Conservation (phyloP, 2,888 invertebrate genomes). For the Empis stercorea region DNA sequence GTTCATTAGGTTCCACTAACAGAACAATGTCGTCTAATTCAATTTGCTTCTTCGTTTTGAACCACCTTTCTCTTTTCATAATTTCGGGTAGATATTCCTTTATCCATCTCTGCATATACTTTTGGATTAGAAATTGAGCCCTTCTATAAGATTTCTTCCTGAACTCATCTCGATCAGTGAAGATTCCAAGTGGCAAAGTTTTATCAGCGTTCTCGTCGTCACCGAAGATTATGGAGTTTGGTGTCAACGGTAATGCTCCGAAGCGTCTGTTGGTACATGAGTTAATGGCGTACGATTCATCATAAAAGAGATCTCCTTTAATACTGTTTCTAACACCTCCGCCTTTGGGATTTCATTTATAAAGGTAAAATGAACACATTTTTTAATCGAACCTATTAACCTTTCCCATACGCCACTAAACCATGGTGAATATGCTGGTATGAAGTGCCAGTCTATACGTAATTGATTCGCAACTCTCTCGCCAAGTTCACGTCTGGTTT, state of each 20-base stretch:
- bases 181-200: not conserved
- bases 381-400: constrained; percentile 3
- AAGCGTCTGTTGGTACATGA: no score
- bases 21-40: not conserved
- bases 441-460: not conserved
- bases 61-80: constrained; percentile 1
- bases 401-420: constrained; percentile 5
- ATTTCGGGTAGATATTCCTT: constrained; percentile 1
- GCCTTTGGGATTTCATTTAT: not conserved
- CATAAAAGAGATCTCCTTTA: no score
- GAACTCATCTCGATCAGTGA: not conserved
- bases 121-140: constrained; percentile 1
- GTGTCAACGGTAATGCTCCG: no score
- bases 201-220: no score
- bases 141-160: constrained; percentile 2
- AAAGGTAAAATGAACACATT: not conserved
- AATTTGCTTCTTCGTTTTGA: not conserved
- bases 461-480: no score
- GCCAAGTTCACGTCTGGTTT: not conserved
- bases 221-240: no score
- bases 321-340: not conserved
- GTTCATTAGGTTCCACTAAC: no score
- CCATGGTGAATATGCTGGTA: constrained; percentile 4
- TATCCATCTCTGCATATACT: not conserved
- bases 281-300: no score